Conservation (phyloP, 2,797 vertebrate genomes). For the Sebastes oblongus region DNA sequence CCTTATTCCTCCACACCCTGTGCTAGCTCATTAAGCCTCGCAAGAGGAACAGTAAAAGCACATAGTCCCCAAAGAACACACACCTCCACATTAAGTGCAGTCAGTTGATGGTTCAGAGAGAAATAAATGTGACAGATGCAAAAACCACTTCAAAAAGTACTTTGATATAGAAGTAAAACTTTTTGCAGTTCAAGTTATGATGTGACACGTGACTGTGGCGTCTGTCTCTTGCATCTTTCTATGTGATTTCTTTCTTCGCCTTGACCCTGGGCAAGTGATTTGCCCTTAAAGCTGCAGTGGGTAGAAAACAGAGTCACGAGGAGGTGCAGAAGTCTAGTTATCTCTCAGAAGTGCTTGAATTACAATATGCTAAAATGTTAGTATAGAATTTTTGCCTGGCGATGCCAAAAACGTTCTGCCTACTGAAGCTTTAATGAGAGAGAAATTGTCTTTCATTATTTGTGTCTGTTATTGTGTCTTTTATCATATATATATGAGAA, state of each 20-base stretch:
- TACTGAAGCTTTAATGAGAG: too few species aligned
- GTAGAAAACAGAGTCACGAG: too few species aligned
- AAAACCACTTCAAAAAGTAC: not conserved
- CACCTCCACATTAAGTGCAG: not conserved
- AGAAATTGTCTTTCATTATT: not conserved
- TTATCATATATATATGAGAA: not conserved
- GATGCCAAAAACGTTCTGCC: too few species aligned
- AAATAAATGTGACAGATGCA: not conserved
- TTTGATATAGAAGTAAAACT: not conserved
- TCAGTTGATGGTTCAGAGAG: not conserved
- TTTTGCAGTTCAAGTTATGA: not conserved
- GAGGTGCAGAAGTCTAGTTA: too few species aligned
- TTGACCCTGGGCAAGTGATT: not conserved
- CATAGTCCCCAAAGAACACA: not conserved
- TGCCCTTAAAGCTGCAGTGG: not conserved
- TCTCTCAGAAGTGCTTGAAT: not conserved
- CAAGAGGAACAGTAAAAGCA: conserved; percentile 8
- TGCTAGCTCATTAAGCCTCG: conserved; percentile 47
- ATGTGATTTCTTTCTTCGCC: not conserved
- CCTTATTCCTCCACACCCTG: conserved; percentile 16
- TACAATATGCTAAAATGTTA: too few species aligned
- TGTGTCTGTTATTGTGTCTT: not conserved
- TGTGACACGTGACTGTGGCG: not conserved
- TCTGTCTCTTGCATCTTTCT: not conserved
- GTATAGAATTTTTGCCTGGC: too few species aligned